Percentiles rank a stretch among this genome's conserved stretches.
These are phyloP conservation scores for Cherax destructor DNA, from an alignment of 1,140 invertebrate species.

Conservation along the genomic window DNA sequence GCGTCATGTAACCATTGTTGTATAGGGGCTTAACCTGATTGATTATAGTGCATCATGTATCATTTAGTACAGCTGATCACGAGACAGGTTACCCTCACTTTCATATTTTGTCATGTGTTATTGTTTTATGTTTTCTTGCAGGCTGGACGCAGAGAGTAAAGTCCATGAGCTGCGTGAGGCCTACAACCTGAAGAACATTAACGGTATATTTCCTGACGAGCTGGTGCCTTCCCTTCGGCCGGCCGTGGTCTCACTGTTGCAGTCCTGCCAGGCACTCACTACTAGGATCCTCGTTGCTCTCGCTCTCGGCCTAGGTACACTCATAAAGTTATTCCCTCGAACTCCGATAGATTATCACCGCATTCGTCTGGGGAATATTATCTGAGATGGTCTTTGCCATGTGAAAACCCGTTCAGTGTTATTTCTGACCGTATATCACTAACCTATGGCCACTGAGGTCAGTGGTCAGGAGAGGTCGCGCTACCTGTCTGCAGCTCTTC, in stretches of 20 bases:
- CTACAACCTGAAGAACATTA: not conserved
- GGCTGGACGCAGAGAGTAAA: not conserved
- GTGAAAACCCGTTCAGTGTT: too few relatives aligned
- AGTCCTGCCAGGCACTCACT: constrained; percentile 16
- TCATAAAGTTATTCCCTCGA: not conserved
- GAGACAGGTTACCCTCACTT: too few relatives aligned
- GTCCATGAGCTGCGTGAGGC: constrained; percentile 17
- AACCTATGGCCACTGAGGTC: too few relatives aligned
- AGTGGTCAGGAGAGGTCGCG: too few relatives aligned
- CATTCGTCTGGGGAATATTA: not conserved
- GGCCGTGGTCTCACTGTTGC: not conserved
- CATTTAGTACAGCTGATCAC: too few relatives aligned
- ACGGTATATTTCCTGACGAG: not conserved
- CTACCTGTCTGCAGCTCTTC: too few relatives aligned
- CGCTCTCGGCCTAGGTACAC: constrained; percentile 17
- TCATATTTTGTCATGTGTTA: too few relatives aligned
- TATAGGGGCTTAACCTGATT: too few relatives aligned
- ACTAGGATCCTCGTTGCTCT: not conserved
- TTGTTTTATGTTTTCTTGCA: too few relatives aligned
- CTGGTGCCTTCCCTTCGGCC: constrained; percentile 13
- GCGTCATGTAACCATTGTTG: too few relatives aligned
- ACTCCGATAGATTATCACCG: not conserved
- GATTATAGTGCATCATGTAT: too few relatives aligned
- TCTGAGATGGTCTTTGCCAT: not conserved
- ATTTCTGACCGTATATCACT: too few relatives aligned